phyloP scores from a whole-genome alignment of 2,797 vertebrate genomes.

The Mormyrus proboscirostris region DNA sequence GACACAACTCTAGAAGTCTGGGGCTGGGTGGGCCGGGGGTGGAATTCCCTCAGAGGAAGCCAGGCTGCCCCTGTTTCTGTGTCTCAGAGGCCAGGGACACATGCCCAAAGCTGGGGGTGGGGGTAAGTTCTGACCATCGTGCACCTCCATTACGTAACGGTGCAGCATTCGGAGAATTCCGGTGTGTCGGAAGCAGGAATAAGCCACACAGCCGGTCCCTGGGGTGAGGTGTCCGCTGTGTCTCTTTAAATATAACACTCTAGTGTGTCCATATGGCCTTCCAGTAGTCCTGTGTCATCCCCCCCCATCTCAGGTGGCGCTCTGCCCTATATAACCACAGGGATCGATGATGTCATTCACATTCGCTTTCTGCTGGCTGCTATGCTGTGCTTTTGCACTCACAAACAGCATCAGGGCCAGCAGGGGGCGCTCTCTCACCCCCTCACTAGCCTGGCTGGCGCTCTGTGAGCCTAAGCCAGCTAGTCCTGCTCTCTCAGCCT shows the following conservation, averaged over 20 bases:
- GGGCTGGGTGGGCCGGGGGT: not conserved
- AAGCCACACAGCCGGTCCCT: not conserved
- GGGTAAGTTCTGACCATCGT: not conserved
- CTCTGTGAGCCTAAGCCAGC: not conserved
- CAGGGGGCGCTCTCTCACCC: not conserved
- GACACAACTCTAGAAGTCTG: not conserved
- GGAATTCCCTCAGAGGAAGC: not conserved
- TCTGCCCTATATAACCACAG: not conserved
- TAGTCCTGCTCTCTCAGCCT: not conserved
- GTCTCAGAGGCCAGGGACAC: not conserved
- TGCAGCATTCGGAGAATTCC: not conserved
- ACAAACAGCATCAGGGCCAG: not conserved
- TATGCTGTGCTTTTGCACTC: not conserved
- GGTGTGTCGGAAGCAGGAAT: not conserved
- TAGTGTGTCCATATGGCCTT: not conserved
- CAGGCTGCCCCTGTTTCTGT: not conserved
- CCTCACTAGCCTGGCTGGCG: not conserved
- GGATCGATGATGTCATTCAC: slow-evolving; percentile 7
- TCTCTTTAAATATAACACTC: not conserved
- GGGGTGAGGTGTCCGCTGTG: not conserved
- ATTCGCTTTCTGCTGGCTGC: slow-evolving; percentile 1
- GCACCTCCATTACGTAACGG: not conserved
- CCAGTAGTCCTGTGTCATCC: not conserved
- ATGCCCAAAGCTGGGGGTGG: not conserved
- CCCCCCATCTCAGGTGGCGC: not conserved